Percentiles rank a stretch among this genome's conserved stretches.
Conservation (phyloP, 1,140 invertebrate species). For the Drosophila tropicalis region DNA sequence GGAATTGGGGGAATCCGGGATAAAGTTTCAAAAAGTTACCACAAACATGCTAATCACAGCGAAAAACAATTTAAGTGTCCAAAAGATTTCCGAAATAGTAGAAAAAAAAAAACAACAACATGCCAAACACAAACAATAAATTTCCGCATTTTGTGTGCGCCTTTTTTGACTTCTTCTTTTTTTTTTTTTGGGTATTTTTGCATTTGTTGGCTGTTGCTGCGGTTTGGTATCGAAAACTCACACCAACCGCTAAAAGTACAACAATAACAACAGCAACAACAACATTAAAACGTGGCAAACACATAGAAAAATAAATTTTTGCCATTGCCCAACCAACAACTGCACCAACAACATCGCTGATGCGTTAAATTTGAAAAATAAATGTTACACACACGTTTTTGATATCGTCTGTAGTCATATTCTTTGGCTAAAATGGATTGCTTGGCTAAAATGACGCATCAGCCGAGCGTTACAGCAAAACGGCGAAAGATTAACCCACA, state of each 20-base stretch:
- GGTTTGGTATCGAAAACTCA: slow-evolving; percentile 69
- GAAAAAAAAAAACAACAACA: slow-evolving; percentile 30
- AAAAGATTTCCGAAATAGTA: slow-evolving; percentile 66
- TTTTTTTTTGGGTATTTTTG: slow-evolving; percentile 23
- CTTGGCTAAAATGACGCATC: slow-evolving; percentile 37
- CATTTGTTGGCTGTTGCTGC: slow-evolving; percentile 40
- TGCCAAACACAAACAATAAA: slow-evolving; percentile 64
- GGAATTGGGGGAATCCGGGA: background rate
- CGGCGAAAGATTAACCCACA: slow-evolving; percentile 65
- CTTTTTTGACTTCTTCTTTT: slow-evolving; percentile 47
- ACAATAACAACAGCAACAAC: slow-evolving; percentile 38
- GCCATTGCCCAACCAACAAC: slow-evolving; percentile 66
- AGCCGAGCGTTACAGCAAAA: slow-evolving; percentile 4
- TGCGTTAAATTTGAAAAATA: slow-evolving; percentile 76
- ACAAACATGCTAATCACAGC: slow-evolving; percentile 71
- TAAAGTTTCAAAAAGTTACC: slow-evolving; percentile 60
- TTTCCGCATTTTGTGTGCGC: slow-evolving; percentile 67
- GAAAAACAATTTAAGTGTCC: slow-evolving; percentile 74
- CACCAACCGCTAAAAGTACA: slow-evolving; percentile 46
- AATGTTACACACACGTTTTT: slow-evolving; percentile 3
- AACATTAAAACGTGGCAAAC: slow-evolving; percentile 58
- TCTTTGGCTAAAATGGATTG: slow-evolving; percentile 47
- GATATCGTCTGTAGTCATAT: slow-evolving; percentile 25
- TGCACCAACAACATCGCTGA: slow-evolving; percentile 48
- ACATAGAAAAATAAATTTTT: slow-evolving; percentile 64